Percentiles rank a stretch among this genome's conserved stretches.
These are phyloP conservation scores for Psilanteris sp. DNA, from an alignment of 1,140 invertebrate species.

Conservation along the genomic window DNA sequence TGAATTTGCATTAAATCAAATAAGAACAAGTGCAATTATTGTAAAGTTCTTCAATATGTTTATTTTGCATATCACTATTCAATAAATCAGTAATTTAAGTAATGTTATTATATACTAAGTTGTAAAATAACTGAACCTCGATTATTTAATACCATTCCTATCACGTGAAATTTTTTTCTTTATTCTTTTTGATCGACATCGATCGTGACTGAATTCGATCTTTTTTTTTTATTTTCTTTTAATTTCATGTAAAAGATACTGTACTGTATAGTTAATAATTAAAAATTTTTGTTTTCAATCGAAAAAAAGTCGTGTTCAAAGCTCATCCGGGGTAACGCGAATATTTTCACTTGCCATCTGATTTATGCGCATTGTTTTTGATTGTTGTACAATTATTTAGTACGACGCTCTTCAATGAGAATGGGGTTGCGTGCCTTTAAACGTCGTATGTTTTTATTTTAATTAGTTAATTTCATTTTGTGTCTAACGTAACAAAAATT, in stretches of 20 bases:
- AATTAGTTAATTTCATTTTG: conserved; percentile 58
- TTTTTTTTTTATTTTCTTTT: conserved; percentile 6
- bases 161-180: conserved; percentile 6
- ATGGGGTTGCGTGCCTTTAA: conserved; percentile 49
- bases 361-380: conserved; percentile 40
- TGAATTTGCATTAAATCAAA: no score
- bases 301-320: conserved; percentile 30
- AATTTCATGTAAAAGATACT: conserved; percentile 9
- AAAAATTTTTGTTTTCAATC: conserved; percentile 22
- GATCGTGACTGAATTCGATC: conserved; percentile 46
- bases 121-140: conserved; percentile 41
- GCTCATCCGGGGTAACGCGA: conserved; percentile 39
- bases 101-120: not conserved
- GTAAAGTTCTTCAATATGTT: conserved; percentile 7
- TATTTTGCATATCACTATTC: conserved; percentile 19
- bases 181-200: conserved; percentile 20
- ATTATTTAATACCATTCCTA: no score
- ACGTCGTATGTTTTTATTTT: conserved; percentile 47
- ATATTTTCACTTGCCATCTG: conserved; percentile 55
- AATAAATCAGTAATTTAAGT: not conserved
- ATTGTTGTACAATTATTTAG: conserved; percentile 40
- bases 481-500: conserved; percentile 52
- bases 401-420: conserved; percentile 32
- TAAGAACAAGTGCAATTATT: conserved; percentile 35
- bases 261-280: conserved; percentile 26